phyloP scores from a whole-genome alignment of 2,888 invertebrate species.

The Helobdella robusta region DNA sequence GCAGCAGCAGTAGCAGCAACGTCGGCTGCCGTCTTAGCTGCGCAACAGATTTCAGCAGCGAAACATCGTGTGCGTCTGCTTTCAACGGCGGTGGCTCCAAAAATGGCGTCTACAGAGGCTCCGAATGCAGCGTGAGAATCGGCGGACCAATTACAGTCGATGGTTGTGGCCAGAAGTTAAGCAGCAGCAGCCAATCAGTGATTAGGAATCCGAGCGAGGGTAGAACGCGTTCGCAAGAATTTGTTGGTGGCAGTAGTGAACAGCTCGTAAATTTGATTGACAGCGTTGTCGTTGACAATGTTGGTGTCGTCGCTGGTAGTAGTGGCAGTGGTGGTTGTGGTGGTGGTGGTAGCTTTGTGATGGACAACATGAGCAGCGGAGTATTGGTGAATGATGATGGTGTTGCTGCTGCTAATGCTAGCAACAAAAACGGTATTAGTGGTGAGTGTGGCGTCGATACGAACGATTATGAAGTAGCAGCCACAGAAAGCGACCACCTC shows the following conservation, averaged over 20 bases:
- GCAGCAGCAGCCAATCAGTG: not conserved
- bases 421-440: not conserved
- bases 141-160: conserved; percentile 35
- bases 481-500: too few relatives aligned
- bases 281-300: not conserved
- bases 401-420: not conserved
- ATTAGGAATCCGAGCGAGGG: conserved; percentile 2
- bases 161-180: conserved; percentile 21
- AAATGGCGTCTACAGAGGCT: conserved; percentile 48
- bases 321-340: not conserved
- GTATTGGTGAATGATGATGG: not conserved
- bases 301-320: not conserved
- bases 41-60: conserved; percentile 51
- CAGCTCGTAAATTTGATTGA: not conserved
- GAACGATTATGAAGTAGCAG: not conserved
- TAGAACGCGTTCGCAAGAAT: not conserved
- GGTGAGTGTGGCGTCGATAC: not conserved
- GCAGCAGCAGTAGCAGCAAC: conserved; percentile 43
- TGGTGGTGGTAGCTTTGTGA: not conserved
- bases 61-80: conserved; percentile 33
- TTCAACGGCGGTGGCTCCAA: conserved; percentile 18
- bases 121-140: conserved; percentile 51
- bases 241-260: not conserved
- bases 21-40: conserved; percentile 49
- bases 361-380: not conserved